Evolutionary conservation across 1,140 invertebrate genomes (phyloP), one percentile per base, ranked within the genome.

Genomic region (Meteorus sp.): DNA sequence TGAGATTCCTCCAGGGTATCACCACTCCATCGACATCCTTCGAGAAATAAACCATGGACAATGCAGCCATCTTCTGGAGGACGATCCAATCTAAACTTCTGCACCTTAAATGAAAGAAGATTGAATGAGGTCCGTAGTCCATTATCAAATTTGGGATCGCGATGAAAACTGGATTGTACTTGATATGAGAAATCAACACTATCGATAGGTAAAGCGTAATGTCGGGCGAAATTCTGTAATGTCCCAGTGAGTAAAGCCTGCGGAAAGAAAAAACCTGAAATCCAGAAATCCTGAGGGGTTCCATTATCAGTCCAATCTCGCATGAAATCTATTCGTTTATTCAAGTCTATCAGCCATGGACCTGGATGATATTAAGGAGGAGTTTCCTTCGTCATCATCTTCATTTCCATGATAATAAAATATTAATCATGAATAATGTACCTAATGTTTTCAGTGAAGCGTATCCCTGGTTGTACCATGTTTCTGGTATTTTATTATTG

Each of bases 231-330:
- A 79, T 93, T 93, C 79, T 93, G 92, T 39, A 92, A 75, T 1
- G 88, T 89, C 37, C 88, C 91, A 3, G 91, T 93, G 11, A 94
- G 80, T 77, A 94, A 92, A 1, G 89, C 90, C 79, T 93, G 90
- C 2, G 91, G 91, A 75, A 93, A 93, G 76, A 88, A 93, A 73
- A 94, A 91, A 1, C 90, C 91, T 0, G 90, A 91, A 48, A 94
- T 89, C 91, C 91, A 94, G 74, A 92, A 92, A 25, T 87, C 85
- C 8, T 80, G 65, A 0, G 91, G 89, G 58, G 89, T 87, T 17
- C 89, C 90, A 6, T 81, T 65, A 6, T 85, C 78, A 4, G 85
- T 83, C 91, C 91, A 93, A 15, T 82, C 73, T 33, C 83, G 79
- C 62, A 92, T 79, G 75, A 85, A 90, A 65, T 83, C 78, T 72